A percentile compares a stretch with the other conserved stretches of the same genome.
Evolutionary conservation across 2,113 vertebrate species (phyloP).

Genomic region (Corythoichthys haematopterus): DNA sequence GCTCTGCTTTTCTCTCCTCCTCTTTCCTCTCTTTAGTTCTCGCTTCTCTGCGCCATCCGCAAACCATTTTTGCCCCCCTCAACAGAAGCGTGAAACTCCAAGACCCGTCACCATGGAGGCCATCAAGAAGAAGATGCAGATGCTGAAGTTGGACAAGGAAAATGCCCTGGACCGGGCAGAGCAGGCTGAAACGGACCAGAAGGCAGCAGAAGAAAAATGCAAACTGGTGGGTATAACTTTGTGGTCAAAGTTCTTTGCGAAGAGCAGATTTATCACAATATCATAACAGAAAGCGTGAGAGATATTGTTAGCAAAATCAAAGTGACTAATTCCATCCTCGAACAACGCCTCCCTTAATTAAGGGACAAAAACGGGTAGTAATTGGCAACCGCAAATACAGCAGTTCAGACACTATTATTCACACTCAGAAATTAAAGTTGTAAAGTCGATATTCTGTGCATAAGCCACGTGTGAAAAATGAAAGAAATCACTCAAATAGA

Average conservation of each 20-base stretch:
- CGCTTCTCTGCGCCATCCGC: conserved; percentile 26
- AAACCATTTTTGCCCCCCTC: neutral
- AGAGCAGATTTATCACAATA: neutral
- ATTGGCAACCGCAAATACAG: neutral
- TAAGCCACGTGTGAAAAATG: neutral
- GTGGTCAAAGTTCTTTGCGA: neutral
- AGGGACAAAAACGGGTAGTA: neutral
- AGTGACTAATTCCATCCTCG: neutral
- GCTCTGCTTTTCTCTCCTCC: conserved; percentile 19
- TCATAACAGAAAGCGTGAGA: neutral
- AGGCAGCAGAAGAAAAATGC: conserved; percentile 86
- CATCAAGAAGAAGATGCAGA: conserved; percentile 99
- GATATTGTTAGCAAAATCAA: neutral
- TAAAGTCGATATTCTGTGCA: neutral
- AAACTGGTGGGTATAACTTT: conserved; percentile 74
- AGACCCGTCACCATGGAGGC: conserved; percentile 82
- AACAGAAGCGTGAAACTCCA: neutral
- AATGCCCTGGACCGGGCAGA: conserved; percentile 90
- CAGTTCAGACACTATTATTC: neutral
- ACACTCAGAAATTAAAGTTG: neutral
- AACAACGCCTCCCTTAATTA: neutral
- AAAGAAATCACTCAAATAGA: neutral
- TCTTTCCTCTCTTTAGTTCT: conserved; percentile 17
- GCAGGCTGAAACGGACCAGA: conserved; percentile 87
- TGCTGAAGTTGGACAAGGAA: conserved; percentile 95